Evolutionary conservation across 2,113 vertebrate species (phyloP).

Genomic region (Melanerpes formicivorus): DNA sequence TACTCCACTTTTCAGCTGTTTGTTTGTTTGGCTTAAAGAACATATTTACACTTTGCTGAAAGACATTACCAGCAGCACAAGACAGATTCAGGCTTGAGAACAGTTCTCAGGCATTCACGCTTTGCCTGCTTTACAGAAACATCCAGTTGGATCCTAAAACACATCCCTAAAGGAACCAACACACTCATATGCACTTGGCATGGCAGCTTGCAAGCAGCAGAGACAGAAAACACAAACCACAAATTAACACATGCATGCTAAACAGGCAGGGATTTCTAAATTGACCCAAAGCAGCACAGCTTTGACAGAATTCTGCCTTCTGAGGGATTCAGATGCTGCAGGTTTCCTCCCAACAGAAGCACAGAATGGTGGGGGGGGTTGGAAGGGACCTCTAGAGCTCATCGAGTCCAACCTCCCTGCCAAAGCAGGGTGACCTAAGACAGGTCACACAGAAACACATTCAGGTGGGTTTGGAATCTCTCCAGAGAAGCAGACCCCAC

Average conservation of each 20-base stretch:
- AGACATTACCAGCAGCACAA: background rate
- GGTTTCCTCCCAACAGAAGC: background rate
- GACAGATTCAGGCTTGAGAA: background rate
- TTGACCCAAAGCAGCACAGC: background rate
- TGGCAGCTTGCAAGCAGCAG: slow-evolving; percentile 30
- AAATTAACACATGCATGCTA: background rate
- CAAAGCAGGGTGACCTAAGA: too few species aligned
- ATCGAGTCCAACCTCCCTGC: too few species aligned
- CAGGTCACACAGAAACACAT: too few species aligned
- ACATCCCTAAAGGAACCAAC: background rate
- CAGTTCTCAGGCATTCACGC: slow-evolving; percentile 11
- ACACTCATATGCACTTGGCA: background rate
- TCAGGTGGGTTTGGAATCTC: too few species aligned
- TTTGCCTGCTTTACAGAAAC: background rate
- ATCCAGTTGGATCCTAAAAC: background rate
- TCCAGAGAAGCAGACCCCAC: too few species aligned
- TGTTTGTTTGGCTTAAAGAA: background rate
- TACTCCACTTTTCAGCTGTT: background rate
- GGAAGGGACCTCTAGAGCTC: too few species aligned
- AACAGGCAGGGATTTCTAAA: background rate
- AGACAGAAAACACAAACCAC: background rate
- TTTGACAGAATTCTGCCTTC: background rate
- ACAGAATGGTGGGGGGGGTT: too few species aligned
- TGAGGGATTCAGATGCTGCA: background rate
- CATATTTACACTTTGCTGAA: background rate